Conservation (phyloP, 2,797 vertebrate species). For the Pseudochirops cupreus region DNA sequence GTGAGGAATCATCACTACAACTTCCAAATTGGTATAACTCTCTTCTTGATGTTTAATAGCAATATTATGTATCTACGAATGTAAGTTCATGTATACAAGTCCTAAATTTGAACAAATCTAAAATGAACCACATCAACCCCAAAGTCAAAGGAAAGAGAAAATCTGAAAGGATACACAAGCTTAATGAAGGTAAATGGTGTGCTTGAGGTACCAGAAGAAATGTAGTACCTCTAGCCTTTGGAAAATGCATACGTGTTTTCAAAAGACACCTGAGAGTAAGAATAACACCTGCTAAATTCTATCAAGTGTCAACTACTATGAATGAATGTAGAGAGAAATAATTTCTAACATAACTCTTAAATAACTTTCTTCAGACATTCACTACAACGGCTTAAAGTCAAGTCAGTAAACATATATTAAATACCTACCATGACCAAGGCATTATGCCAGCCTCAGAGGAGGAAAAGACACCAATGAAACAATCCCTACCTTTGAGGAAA, state of each 20-base stretch:
- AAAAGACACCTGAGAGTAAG: neutral
- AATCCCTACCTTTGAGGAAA: neutral
- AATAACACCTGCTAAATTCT: neutral
- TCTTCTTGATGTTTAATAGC: constrained; percentile 3
- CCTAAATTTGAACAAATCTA: neutral
- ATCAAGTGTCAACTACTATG: neutral
- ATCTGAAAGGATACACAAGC: neutral
- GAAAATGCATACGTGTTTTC: neutral
- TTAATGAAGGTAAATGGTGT: neutral
- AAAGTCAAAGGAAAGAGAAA: neutral
- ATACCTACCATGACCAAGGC: neutral
- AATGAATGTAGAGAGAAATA: neutral
- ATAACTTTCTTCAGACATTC: neutral
- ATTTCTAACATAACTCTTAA: neutral
- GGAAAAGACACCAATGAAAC: neutral
- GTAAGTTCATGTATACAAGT: neutral
- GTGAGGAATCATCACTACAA: neutral
- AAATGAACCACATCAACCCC: neutral
- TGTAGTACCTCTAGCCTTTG: neutral
- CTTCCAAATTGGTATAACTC: neutral
- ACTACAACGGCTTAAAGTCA: neutral
- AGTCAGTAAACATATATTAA: neutral
- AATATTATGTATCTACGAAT: neutral
- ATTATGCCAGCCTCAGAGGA: neutral
- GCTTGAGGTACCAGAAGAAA: neutral